Base-by-base conservation (phyloP, 2,113 vertebrate genomes). In the Malurus melanocephalus region DNA sequence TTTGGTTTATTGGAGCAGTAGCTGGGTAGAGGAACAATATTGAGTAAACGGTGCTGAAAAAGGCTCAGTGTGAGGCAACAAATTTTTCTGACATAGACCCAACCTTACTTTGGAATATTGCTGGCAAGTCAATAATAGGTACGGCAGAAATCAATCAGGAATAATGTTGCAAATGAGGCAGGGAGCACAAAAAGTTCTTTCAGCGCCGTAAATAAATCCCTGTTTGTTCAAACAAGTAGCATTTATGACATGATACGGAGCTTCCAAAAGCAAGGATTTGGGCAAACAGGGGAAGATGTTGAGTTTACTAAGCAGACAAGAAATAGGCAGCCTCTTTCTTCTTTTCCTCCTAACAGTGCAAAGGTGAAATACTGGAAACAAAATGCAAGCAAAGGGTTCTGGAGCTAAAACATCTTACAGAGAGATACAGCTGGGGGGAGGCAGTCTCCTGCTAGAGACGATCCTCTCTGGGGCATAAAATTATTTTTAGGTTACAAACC, bases 31-130 rank as follows among this genome's bases (percentile, higher is more conserved):
- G 84, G 85, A 82, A 72, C 94, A 87, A 95, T 94, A 88, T 38
- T 90, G 95, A 94, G 94, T 80, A 95, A 90, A 93, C 12, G 20
- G 76, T 59, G 85, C 85, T 87, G 61, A 93, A 92, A 89, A 92
- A 89, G 78, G 62, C 80, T 94, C 85, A 94, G 94, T 89, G 95
- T 92, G 88, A 94, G 80, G 92, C 96, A 96, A 89, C 93, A 94
- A 88, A 88, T 94, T 96, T 96, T 95, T 94, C 88, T 92, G 95
- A 97, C 95, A 94, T 45, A 86, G 92, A 60, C 95, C 80, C 92
- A 96, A 95, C 95, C 95, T 96, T 96, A 91, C 95, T 97, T 88
- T 59, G 88, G 94, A 92, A 94, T 96, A 93, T 80, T 96, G 79
- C 94, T 96, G 94, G 96, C 96, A 94, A 95, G 91, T 85, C 84